Conservation (phyloP, 2,797 vertebrate species). For the Sebastes matsubarae region DNA sequence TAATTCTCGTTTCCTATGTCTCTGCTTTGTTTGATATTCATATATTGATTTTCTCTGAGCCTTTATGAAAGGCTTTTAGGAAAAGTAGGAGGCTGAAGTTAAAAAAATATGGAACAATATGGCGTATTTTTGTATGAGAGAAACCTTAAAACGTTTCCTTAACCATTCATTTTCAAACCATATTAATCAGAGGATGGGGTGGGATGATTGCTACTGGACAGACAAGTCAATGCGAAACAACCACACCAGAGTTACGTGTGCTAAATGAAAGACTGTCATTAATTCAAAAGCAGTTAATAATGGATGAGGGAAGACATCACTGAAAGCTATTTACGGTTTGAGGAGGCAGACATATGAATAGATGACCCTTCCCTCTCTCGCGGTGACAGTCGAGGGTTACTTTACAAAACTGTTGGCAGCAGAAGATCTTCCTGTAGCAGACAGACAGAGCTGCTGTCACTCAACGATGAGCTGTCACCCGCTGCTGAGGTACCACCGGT, state of each 20-base stretch:
- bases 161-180: constrained; percentile 15
- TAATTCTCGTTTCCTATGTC: neutral
- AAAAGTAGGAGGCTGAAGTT: neutral
- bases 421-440: constrained; percentile 80
- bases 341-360: constrained; percentile 74
- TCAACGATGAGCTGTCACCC: constrained; percentile 75
- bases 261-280: constrained; percentile 72
- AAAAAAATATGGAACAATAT: neutral
- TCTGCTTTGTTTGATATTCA: neutral
- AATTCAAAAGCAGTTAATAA: constrained; percentile 77
- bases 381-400: constrained; percentile 80
- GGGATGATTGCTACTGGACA: constrained; percentile 27
- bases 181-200: neutral
- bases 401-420: constrained; percentile 74
- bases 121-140: neutral
- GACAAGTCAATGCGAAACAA: constrained; percentile 48
- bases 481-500: constrained; percentile 38
- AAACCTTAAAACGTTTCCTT: neutral
- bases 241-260: constrained; percentile 33
- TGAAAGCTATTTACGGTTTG: constrained; percentile 77
- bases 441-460: constrained; percentile 78
- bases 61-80: neutral
- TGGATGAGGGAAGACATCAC: constrained; percentile 74
- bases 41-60: neutral
- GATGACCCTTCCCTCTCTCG: constrained; percentile 74